Conservation (phyloP, 2,888 invertebrate species). For the Rhamnusium bicolor region DNA sequence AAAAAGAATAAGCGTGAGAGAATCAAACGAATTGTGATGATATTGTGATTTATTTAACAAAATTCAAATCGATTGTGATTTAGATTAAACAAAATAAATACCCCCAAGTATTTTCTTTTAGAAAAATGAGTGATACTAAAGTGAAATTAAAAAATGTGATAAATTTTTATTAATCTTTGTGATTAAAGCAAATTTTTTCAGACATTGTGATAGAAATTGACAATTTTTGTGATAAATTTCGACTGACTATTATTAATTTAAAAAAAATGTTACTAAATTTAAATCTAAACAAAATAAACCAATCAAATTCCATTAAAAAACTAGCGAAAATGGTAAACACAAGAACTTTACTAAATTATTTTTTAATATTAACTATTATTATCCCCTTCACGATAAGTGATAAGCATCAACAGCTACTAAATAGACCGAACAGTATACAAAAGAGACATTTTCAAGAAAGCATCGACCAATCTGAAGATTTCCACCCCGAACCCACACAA, state of each 20-base stretch:
- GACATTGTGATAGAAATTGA: slow-evolving; percentile 47
- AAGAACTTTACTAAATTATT: slow-evolving; percentile 45
- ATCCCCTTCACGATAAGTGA: slow-evolving; percentile 48
- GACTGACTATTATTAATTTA: slow-evolving; percentile 41
- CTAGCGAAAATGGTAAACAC: slow-evolving; percentile 35
- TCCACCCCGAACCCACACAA: slow-evolving; percentile 44
- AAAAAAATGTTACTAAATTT: slow-evolving; percentile 42
- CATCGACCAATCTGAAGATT: slow-evolving; percentile 40
- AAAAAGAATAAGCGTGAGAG: slow-evolving; percentile 36
- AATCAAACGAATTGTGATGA: slow-evolving; percentile 45
- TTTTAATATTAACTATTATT: slow-evolving; percentile 32
- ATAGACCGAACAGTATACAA: slow-evolving; percentile 49
- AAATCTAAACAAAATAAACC: not conserved
- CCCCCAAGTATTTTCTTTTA: slow-evolving; percentile 38
- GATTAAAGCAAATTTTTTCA: slow-evolving; percentile 33
- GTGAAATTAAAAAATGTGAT: slow-evolving; percentile 54
- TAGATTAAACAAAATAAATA: slow-evolving; percentile 18
- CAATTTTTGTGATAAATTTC: slow-evolving; percentile 46
- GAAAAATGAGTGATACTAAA: slow-evolving; percentile 47
- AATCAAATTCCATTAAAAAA: slow-evolving; percentile 25
- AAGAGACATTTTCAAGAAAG: slow-evolving; percentile 42
- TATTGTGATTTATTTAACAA: slow-evolving; percentile 45
- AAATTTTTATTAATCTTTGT: slow-evolving; percentile 41
- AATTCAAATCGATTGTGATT: slow-evolving; percentile 44
- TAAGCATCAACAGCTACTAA: slow-evolving; percentile 39